phyloP scores from a whole-genome alignment of 1,140 invertebrate genomes.

The Tetramorium alpestre region DNA sequence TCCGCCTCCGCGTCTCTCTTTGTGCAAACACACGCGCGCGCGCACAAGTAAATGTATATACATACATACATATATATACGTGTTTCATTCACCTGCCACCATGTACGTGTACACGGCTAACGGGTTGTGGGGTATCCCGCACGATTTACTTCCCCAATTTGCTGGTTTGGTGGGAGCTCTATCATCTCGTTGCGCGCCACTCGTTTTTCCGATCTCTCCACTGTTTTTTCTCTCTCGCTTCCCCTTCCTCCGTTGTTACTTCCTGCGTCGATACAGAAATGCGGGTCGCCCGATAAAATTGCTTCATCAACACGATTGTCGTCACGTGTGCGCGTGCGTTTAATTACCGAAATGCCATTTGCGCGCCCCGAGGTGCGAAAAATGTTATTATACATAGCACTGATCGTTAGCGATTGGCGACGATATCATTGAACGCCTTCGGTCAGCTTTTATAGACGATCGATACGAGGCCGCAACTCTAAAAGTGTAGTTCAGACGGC shows the following conservation, averaged over 20 bases:
- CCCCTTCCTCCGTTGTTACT: neutral
- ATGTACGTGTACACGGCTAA: conserved; percentile 41
- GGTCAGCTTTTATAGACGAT: neutral
- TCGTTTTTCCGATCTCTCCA: conserved; percentile 20
- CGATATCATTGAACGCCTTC: conserved; percentile 29
- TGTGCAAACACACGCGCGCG: conserved; percentile 10
- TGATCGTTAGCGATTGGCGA: conserved; percentile 13
- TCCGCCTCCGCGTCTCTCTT: conserved; percentile 56
- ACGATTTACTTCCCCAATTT: conserved; percentile 61
- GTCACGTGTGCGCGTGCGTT: conserved; percentile 19
- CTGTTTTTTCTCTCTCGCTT: neutral
- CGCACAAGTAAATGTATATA: neutral
- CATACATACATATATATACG: neutral
- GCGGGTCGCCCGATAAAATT: conserved; percentile 43
- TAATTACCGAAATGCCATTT: conserved; percentile 46
- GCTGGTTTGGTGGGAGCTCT: conserved; percentile 49
- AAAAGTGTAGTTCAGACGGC: neutral
- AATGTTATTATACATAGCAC: conserved; percentile 43
- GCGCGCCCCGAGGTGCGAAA: conserved; percentile 6
- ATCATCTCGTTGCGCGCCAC: conserved; percentile 49
- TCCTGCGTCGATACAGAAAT: conserved; percentile 12
- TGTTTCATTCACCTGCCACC: conserved; percentile 22
- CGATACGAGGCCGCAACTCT: neutral
- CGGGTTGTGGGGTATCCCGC: neutral
- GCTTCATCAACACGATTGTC: conserved; percentile 47